A percentile compares a stretch with the other conserved stretches of the same genome.
Conservation (phyloP, 2,113 vertebrate genomes). For the Onychostoma macrolepis region DNA sequence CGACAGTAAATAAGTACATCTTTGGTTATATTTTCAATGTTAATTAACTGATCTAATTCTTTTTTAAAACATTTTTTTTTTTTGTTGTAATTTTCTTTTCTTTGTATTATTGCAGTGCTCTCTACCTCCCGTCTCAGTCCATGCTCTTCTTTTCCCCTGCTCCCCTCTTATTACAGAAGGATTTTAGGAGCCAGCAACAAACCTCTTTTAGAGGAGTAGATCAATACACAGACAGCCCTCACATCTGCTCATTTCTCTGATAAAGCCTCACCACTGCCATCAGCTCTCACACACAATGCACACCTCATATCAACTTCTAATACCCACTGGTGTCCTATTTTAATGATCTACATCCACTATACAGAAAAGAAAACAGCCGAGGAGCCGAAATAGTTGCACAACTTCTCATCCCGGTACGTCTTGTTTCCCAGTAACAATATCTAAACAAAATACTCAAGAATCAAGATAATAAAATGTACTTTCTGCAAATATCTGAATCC, state of each 20-base stretch:
- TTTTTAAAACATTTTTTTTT: no score
- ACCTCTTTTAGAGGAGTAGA: conserved; percentile 30
- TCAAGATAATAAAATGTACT: background rate
- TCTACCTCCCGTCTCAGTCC: background rate
- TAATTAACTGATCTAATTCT: background rate
- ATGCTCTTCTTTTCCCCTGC: background rate
- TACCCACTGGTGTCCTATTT: background rate
- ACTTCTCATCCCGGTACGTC: background rate
- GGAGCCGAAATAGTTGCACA: background rate
- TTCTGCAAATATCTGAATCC: background rate
- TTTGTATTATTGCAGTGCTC: background rate
- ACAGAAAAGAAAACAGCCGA: background rate
- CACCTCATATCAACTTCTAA: background rate
- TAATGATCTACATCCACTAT: conserved; percentile 20
- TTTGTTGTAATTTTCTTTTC: background rate
- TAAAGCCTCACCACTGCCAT: conserved; percentile 14
- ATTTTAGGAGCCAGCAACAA: conserved; percentile 7
- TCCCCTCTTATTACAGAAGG: conserved; percentile 15
- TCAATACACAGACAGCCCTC: conserved; percentile 39
- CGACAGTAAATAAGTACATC: background rate
- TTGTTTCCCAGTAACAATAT: background rate
- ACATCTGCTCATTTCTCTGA: conserved; percentile 41
- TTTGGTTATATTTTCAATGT: background rate
- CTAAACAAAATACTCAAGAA: background rate
- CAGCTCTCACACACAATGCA: background rate